Evolutionary conservation across 2,888 invertebrate genomes (phyloP), one percentile per base, ranked within the genome.

Genomic region (Acanthococcus lagerstroemiae): DNA sequence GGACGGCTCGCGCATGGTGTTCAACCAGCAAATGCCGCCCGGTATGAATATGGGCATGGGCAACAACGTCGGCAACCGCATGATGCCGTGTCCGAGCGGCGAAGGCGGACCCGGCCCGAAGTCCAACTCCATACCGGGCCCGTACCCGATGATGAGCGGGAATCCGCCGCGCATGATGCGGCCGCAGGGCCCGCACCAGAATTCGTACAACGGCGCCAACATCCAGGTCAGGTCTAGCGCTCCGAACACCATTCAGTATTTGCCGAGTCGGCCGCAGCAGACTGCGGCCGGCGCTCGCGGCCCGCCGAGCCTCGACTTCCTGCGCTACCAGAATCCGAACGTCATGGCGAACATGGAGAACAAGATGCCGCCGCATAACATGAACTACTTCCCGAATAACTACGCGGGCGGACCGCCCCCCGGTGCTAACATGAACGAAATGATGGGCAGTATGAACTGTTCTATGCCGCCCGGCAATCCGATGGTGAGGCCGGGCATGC

Each of bases 201-300:
- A 80, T 73, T 81, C 82, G 2, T 85, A 85, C 73, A 85, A 86
- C 72, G 85, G 86, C 70, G 84, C 87, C 54, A 95, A 91, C 77
- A 88, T 92, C 48, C 77, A 77, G 69, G 94, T 96, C 25, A 95
- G 95, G 78, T 90, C 95, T 9, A 94, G 90, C 77, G 94, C 95
- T 12, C 95, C 96, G 0, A 96, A 96, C 78, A 96, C 96, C 44
- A 96, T 96, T 75, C 95, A 96, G 80, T 96, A 96, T 81, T 83
- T 95, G 76, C 96, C 96, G 22, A 68, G 57, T 12, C 83, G 94
- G 78, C 90, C 95, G 9, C 92, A 92, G 75, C 85, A 86, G 73
- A 82, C 84, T 73, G 81, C 82, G 68, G 79, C 81, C 27, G 84
- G 82, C 61, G 87, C 87, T 1, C 80, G 91, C 52, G 87, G 88